Evolutionary conservation across 2,797 vertebrate species (phyloP), one percentile per base, ranked within the genome.

Genomic region (Sebastes itinus): DNA sequence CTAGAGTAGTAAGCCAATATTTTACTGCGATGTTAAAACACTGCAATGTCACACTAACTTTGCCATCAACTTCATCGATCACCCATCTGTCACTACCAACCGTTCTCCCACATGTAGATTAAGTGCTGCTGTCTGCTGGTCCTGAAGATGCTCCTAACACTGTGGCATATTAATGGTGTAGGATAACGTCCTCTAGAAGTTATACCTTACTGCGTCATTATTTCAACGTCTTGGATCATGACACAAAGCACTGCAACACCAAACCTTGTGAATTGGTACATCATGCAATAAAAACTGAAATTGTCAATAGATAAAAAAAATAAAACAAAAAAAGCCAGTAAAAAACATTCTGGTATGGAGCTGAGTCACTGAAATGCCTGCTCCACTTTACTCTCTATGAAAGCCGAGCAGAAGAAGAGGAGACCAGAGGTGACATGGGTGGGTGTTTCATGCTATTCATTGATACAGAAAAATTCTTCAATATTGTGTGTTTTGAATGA

Each of bases 371-470:
- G 42, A 70, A 89, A 78, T 7, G 71, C 73, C 73, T 55, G 83
- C 74, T 82, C 49, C 69, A 80, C 87, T 90, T 68, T 79, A 77
- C 80, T 85, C 78, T 83, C 63, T 77, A 42, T 86, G 82, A 89
- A 90, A 89, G 87, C 79, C 4, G 49, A 84, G 76, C 65, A 49
- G 77, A 88, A 86, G 80, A 68, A 86, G 82, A 89, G 80, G 32
- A 75, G 89, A 78, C 73, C 90, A 81, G 78, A 82, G 87, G 83
- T 82, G 84, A 83, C 30, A 12, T 56, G 49, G 28, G 91, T 90
- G 89, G 92, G 89, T 28, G 91, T 88, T 86, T 88, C 75, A 33
- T 70, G 83, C 86, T 82, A 72, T 93, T 91, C 92, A 94, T 92
- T 91, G 83, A 92, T 73, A 79, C 52, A 68, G 74, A 35, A 75